Percentiles rank a stretch among this genome's conserved stretches.
Conservation (phyloP, 2,888 invertebrate species). For the Aporophyla lueneburgensis region DNA sequence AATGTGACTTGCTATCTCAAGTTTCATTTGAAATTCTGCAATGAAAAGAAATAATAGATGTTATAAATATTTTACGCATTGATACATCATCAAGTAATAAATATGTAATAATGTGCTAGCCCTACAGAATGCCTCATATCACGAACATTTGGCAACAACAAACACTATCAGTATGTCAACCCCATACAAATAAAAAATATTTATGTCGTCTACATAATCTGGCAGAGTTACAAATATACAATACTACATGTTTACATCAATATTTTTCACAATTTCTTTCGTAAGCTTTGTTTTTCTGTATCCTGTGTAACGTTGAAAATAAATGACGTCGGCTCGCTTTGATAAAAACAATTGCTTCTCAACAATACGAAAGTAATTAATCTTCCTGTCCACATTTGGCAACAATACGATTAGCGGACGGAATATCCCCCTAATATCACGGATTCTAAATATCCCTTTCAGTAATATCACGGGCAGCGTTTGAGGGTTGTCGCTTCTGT, state of each 20-base stretch:
- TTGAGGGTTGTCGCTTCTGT: constrained; percentile 57
- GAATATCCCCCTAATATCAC: constrained; percentile 45
- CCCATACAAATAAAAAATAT: constrained; percentile 51
- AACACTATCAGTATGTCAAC: constrained; percentile 50
- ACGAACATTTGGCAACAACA: constrained; percentile 55
- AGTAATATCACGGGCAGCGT: constrained; percentile 41
- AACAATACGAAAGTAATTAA: constrained; percentile 48
- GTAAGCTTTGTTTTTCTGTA: constrained; percentile 40
- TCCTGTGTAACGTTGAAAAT: constrained; percentile 16
- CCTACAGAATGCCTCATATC: constrained; percentile 39
- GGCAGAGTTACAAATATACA: constrained; percentile 59
- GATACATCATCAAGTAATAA: constrained; percentile 31
- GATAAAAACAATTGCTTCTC: constrained; percentile 42
- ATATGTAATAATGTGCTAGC: constrained; percentile 31
- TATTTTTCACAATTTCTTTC: constrained; percentile 33
- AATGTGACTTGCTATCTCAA: constrained; percentile 15
- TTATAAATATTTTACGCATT: background rate
- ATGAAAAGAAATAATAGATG: constrained; percentile 8
- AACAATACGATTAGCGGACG: constrained; percentile 46
- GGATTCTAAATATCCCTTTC: constrained; percentile 46
- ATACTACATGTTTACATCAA: constrained; percentile 33
- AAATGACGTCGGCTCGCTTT: constrained; percentile 14
- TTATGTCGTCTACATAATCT: constrained; percentile 68
- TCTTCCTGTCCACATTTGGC: constrained; percentile 45
- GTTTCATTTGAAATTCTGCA: constrained; percentile 14